A percentile compares a stretch with the other conserved stretches of the same genome.
phyloP scores from a whole-genome alignment of 2,113 vertebrate species.

The Phoxinus phoxinus region DNA sequence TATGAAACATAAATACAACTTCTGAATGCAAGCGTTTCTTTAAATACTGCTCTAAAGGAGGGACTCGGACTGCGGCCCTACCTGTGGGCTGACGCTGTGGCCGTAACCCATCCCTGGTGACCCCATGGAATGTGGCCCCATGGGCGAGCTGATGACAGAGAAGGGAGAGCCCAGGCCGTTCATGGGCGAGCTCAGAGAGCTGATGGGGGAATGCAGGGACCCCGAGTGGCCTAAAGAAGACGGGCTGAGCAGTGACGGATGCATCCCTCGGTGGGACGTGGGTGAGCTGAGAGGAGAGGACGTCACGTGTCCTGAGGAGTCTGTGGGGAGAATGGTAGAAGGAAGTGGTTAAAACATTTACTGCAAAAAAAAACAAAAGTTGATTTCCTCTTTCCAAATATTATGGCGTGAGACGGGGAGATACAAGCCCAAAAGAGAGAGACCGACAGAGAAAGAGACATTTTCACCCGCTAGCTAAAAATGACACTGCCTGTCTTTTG shows the following conservation, averaged over 20 bases:
- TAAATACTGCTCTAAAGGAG: constrained; percentile 28
- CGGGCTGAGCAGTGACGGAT: constrained; percentile 85
- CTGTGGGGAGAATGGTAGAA: constrained; percentile 68
- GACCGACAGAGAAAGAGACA: constrained; percentile 19
- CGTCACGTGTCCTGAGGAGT: constrained; percentile 87
- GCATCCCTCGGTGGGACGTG: constrained; percentile 87
- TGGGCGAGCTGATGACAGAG: constrained; percentile 96
- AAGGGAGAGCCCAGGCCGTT: constrained; percentile 95
- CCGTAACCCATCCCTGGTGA: constrained; percentile 90
- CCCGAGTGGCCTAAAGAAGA: constrained; percentile 85
- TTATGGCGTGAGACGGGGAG: constrained; percentile 27
- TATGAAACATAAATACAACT: not conserved
- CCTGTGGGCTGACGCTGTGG: constrained; percentile 91
- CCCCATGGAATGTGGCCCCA: constrained; percentile 93
- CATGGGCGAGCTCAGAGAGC: constrained; percentile 89
- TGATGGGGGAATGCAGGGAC: constrained; percentile 94
- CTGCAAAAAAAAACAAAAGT: not conserved
- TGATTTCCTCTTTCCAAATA: not conserved
- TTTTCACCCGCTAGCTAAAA: constrained; percentile 14
- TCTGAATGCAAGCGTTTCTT: not conserved
- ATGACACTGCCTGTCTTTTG: not conserved
- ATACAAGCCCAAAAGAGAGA: not conserved
- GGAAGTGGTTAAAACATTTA: constrained; percentile 2
- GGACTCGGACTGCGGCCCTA: constrained; percentile 65
- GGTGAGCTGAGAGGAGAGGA: constrained; percentile 87